phyloP scores from a whole-genome alignment of 2,888 invertebrate species.

The Drosophila niveifrons region DNA sequence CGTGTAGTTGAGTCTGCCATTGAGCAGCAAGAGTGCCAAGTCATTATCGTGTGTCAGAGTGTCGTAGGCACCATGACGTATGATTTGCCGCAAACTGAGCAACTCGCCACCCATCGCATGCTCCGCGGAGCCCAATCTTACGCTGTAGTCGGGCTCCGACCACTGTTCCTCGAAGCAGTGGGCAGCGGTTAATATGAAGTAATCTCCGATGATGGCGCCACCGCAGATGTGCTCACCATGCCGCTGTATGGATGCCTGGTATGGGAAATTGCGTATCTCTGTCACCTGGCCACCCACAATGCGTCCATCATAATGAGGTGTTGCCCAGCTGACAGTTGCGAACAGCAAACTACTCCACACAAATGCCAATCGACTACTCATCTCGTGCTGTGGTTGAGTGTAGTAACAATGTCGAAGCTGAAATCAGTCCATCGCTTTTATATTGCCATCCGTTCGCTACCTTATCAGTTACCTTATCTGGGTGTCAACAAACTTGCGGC shows the following conservation, averaged over 20 bases:
- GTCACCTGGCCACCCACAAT: conserved; percentile 72
- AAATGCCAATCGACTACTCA: conserved; percentile 16
- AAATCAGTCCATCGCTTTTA: conserved; percentile 38
- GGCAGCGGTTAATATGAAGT: conserved; percentile 74
- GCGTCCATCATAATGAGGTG: conserved; percentile 62
- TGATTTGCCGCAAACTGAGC: conserved; percentile 67
- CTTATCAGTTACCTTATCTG: conserved; percentile 50
- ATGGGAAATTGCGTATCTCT: conserved; percentile 64
- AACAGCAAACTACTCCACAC: conserved; percentile 18
- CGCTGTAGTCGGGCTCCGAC: conserved; percentile 59
- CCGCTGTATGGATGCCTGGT: conserved; percentile 71
- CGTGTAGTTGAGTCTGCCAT: conserved; percentile 65
- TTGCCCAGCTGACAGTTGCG: conserved; percentile 10
- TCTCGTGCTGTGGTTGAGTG: conserved; percentile 19
- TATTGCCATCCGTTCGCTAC: conserved; percentile 12
- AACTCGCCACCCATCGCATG: conserved; percentile 73
- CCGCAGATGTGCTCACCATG: conserved; percentile 72
- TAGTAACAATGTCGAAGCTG: conserved; percentile 17
- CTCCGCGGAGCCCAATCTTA: conserved; percentile 71
- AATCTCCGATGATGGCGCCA: conserved; percentile 71
- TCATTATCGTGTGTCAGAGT: conserved; percentile 71
- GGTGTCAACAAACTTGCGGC: conserved; percentile 52
- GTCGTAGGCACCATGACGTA: conserved; percentile 71
- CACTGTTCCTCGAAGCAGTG: conserved; percentile 73
- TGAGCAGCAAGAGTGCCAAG: conserved; percentile 76